phyloP scores from a whole-genome alignment of 2,797 vertebrate genomes.

The Valencia hispanica region DNA sequence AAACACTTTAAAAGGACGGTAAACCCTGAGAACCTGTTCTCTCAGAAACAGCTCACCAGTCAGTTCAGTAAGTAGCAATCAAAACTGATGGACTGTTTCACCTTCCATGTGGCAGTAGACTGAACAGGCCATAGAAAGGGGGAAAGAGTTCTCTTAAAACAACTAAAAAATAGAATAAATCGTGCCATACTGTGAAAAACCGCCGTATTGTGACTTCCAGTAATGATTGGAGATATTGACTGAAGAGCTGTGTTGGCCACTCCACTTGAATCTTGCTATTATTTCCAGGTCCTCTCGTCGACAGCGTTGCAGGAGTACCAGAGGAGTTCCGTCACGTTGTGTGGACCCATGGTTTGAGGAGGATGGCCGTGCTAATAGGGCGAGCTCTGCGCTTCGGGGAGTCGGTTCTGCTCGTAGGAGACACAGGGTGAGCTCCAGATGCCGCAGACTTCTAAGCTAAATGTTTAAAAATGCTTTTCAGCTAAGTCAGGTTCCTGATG shows the following conservation, averaged over 20 bases:
- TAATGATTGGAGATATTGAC: neutral
- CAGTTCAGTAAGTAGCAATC: slow-evolving; percentile 86
- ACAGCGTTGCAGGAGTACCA: slow-evolving; percentile 80
- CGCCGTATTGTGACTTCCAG: no score
- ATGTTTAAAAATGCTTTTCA: neutral
- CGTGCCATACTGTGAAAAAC: no score
- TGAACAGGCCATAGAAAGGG: neutral
- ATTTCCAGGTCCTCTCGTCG: slow-evolving; percentile 77
- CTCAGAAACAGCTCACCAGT: slow-evolving; percentile 83
- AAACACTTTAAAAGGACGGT: slow-evolving; percentile 94
- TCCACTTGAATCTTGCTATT: neutral
- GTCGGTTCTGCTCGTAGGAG: slow-evolving; percentile 93
- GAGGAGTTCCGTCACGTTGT: slow-evolving; percentile 90
- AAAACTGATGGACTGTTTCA: no score
- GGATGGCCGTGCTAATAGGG: slow-evolving; percentile 89
- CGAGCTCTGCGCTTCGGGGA: slow-evolving; percentile 92
- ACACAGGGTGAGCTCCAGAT: slow-evolving; percentile 88
- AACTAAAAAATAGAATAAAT: neutral
- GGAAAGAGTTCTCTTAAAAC: neutral
- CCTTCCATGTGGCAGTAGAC: no score
- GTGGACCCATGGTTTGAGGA: slow-evolving; percentile 91
- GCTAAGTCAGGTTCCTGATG: neutral
- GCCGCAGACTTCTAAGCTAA: neutral
- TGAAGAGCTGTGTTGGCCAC: neutral
- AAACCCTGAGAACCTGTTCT: slow-evolving; percentile 87